phyloP scores from a whole-genome alignment of 2,888 invertebrate species.

The Biston stratarius region DNA sequence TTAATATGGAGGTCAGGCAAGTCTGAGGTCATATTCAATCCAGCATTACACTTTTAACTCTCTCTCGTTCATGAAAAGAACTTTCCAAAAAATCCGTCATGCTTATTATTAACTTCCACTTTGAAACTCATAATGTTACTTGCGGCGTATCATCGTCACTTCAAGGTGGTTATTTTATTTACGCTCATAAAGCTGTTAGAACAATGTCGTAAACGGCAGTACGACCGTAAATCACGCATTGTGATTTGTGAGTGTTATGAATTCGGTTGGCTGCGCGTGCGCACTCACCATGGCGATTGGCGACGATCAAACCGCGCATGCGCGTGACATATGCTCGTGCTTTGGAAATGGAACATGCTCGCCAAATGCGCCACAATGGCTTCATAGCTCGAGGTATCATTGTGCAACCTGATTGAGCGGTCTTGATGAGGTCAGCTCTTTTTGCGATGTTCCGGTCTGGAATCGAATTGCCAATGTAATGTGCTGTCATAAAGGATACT shows the following conservation, averaged over 20 bases:
- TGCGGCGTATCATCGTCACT: constrained; percentile 26
- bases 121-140: constrained; percentile 29
- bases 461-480: constrained; percentile 9
- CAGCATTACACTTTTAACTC: too few relatives aligned
- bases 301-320: constrained; percentile 62
- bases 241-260: constrained; percentile 51
- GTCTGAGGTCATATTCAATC: too few relatives aligned
- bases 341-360: constrained; percentile 42
- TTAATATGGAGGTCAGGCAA: too few relatives aligned
- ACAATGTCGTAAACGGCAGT: constrained; percentile 59
- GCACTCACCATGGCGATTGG: constrained; percentile 69
- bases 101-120: constrained; percentile 26
- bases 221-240: constrained; percentile 58
- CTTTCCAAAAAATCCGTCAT: background rate
- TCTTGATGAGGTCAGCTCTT: constrained; percentile 43
- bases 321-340: constrained; percentile 59
- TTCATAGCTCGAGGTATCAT: constrained; percentile 45
- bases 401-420: constrained; percentile 54
- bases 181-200: constrained; percentile 56
- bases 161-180: constrained; percentile 50
- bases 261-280: constrained; percentile 67
- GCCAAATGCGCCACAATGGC: constrained; percentile 59
- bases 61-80: background rate
- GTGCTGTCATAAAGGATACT: background rate
- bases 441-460: constrained; percentile 44